Conservation (phyloP, 2,797 vertebrate genomes). For the Jordanella pulchra region DNA sequence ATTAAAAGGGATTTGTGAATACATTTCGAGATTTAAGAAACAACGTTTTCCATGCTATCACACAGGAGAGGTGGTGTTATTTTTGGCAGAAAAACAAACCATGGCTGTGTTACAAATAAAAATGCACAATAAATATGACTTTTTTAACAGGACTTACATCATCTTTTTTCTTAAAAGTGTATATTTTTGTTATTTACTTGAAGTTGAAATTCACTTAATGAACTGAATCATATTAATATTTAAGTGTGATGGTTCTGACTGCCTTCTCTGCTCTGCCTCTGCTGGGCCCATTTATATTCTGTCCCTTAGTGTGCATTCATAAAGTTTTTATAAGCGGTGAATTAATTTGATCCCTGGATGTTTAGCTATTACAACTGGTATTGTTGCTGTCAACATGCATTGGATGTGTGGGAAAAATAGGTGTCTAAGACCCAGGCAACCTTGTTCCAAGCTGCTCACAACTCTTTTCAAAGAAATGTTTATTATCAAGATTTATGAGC, state of each 20-base stretch:
- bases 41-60: not conserved
- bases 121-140: not conserved
- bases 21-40: constrained; percentile 3
- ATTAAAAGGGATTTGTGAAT: constrained; percentile 13
- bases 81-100: constrained; percentile 1
- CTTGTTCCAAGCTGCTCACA: constrained; percentile 38
- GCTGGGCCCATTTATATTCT: constrained; percentile 64
- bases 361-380: constrained; percentile 64
- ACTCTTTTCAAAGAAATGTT: constrained; percentile 19
- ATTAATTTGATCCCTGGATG: constrained; percentile 73
- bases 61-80: not conserved
- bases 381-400: constrained; percentile 64
- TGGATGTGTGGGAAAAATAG: constrained; percentile 41
- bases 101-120: not conserved
- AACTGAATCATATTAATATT: constrained; percentile 28
- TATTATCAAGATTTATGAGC: constrained; percentile 18
- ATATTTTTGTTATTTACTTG: not conserved
- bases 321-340: constrained; percentile 76
- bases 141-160: not conserved
- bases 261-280: constrained; percentile 33
- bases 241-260: constrained; percentile 32
- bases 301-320: constrained; percentile 67
- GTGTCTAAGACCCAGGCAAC: constrained; percentile 37
- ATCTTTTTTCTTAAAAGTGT: not conserved
- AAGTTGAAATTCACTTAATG: not conserved